Conservation (phyloP, 2,113 vertebrate species). For the Triplophysa tibetana region DNA sequence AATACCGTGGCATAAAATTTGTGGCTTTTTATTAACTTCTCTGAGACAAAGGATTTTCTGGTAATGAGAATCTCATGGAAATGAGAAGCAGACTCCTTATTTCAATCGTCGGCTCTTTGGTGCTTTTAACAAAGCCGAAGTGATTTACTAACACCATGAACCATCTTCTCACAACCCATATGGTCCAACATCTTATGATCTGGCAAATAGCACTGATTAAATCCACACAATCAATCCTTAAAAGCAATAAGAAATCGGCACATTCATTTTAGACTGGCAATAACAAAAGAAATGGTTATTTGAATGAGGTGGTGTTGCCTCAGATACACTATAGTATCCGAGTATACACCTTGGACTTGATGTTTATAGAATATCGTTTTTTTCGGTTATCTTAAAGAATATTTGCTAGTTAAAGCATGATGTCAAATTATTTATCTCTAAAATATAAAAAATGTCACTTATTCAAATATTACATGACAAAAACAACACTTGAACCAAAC, state of each 20-base stretch:
- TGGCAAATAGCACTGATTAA: constrained; percentile 4
- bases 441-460: too few species aligned
- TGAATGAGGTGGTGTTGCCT: background rate
- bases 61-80: constrained; percentile 66
- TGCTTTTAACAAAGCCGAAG: constrained; percentile 52
- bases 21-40: constrained; percentile 51
- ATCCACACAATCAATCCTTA: background rate
- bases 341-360: too few species aligned
- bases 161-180: background rate
- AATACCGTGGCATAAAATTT: constrained; percentile 32
- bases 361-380: too few species aligned
- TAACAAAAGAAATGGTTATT: background rate
- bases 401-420: background rate
- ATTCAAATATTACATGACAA: too few species aligned
- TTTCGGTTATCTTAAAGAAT: too few species aligned
- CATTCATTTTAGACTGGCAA: background rate
- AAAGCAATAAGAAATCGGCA: background rate
- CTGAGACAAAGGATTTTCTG: constrained; percentile 59
- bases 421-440: background rate
- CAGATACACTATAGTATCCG: too few species aligned
- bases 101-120: constrained; percentile 38
- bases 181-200: background rate
- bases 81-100: constrained; percentile 61
- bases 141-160: constrained; percentile 39
- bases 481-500: too few species aligned